Evolutionary conservation across 2,888 invertebrate genomes (phyloP), one percentile per base, ranked within the genome.

Genomic region (Oscheius onirici): DNA sequence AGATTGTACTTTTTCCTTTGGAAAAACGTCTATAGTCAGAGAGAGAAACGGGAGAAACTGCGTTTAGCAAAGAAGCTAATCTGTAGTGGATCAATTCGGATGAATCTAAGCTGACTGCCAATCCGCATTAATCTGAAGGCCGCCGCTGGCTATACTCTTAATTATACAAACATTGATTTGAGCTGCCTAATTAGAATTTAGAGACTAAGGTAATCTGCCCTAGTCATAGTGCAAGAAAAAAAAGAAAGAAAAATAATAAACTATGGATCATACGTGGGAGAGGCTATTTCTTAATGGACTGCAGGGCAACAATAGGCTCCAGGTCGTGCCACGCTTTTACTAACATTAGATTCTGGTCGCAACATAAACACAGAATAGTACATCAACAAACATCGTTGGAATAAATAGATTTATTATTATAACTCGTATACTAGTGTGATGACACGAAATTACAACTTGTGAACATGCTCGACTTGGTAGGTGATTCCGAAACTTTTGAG

Each of bases 401-500:
- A 52, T 52, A 52, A 52, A 52, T 52, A 52, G 22, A 5, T 52
- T 52, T 20, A 52, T n/a, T n/a, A n/a, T 52, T 52, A 52, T 34
- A 24, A 20, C 52, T 52, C 52, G 24, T 20, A 51, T 20, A 51
- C 28, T 24, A 55, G 55, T 15, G 24, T 13, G 1, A n/a, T n/a
- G n/a, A n/a, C n/a, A n/a, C 15, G 26, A 8, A 28, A 55, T 46
- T 49, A 63, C 24, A 63, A 26, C 63, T 63, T 46, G 26, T 17
- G n/a, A 28, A 22, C 34, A n/a, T 57, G 22, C 46, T 68, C 68
- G 28, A 68, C 55, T 22, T 68, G 55, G 49, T 68, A 68, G 44
- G 68, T 68, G 58, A 68, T 43, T 20, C 92, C 92, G 88, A 92
- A 91, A 61, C 92, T 91, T 70, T 91, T 90, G 22, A 97, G 90